Conservation (phyloP, 2,113 vertebrate genomes). For the Prunella himalayana region DNA sequence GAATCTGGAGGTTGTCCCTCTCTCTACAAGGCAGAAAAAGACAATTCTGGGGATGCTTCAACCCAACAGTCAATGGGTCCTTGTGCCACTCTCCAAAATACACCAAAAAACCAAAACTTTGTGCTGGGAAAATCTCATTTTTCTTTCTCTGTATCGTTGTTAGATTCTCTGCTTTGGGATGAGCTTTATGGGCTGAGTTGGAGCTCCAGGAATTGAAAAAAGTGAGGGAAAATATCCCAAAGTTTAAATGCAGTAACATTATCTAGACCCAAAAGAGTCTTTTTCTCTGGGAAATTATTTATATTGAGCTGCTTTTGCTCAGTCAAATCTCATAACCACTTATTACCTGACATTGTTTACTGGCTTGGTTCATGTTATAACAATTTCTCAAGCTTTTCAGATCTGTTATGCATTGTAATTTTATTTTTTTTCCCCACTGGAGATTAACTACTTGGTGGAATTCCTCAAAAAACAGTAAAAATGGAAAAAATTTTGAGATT, state of each 20-base stretch:
- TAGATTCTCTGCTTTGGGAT: background rate
- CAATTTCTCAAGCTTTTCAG: background rate
- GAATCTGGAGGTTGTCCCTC: background rate
- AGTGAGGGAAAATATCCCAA: background rate
- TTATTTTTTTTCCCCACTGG: rapidly evolving
- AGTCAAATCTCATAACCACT: background rate
- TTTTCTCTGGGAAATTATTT: background rate
- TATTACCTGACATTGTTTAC: rapidly evolving
- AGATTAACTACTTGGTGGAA: background rate
- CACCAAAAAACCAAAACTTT: background rate
- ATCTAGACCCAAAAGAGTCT: background rate
- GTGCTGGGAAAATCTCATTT: background rate
- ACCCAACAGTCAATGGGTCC: rapidly evolving
- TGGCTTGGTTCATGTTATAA: rapidly evolving
- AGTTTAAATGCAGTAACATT: background rate
- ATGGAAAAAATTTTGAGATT: background rate
- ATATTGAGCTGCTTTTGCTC: background rate
- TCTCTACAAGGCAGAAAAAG: background rate
- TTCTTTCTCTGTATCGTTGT: rapidly evolving
- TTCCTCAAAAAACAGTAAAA: background rate
- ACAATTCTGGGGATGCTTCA: background rate
- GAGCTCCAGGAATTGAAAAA: background rate
- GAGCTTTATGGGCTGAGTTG: background rate
- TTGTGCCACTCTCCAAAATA: background rate
- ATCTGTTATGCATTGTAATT: background rate